phyloP scores from a whole-genome alignment of 2,113 vertebrate species.

The Cyanoderma ruficeps region DNA sequence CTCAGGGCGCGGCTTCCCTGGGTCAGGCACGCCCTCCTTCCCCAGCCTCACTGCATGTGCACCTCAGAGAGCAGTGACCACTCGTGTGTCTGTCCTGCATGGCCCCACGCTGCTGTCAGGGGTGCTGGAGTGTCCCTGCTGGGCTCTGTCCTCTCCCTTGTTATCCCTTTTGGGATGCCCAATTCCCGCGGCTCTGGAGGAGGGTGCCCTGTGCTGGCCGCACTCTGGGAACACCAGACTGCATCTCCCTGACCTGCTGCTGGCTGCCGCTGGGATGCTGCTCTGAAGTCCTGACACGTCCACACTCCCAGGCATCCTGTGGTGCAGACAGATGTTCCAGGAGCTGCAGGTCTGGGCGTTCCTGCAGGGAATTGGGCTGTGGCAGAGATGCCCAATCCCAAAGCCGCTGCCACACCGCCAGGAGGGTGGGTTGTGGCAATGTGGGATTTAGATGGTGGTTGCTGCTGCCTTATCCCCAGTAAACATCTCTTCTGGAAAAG shows the following conservation, averaged over 20 bases:
- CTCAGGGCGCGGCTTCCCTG: fast-evolving
- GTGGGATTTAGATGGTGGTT: too few relatives aligned
- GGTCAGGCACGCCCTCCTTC: neutral
- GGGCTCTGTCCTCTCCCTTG: neutral
- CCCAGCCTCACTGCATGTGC: fast-evolving
- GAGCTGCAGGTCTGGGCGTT: neutral
- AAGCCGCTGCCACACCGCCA: fast-evolving
- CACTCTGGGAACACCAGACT: too few relatives aligned
- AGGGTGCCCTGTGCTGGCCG: fast-evolving
- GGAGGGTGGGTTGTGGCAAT: neutral
- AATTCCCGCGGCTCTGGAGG: fast-evolving
- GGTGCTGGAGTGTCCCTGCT: neutral
- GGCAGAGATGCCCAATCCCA: neutral
- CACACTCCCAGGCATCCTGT: fast-evolving
- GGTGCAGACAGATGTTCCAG: neutral
- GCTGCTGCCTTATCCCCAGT: too few relatives aligned
- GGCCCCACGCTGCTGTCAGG: neutral
- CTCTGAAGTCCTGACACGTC: neutral
- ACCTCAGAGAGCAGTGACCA: too few relatives aligned
- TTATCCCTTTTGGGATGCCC: neutral
- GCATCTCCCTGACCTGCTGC: fast-evolving
- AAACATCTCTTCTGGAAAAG: too few relatives aligned
- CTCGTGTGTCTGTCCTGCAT: fast-evolving
- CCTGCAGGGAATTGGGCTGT: neutral
- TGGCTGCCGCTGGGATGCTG: fast-evolving